A percentile compares a stretch with the other conserved stretches of the same genome.
Conservation (phyloP, 2,797 vertebrate species). For the Gallirallus australis region DNA sequence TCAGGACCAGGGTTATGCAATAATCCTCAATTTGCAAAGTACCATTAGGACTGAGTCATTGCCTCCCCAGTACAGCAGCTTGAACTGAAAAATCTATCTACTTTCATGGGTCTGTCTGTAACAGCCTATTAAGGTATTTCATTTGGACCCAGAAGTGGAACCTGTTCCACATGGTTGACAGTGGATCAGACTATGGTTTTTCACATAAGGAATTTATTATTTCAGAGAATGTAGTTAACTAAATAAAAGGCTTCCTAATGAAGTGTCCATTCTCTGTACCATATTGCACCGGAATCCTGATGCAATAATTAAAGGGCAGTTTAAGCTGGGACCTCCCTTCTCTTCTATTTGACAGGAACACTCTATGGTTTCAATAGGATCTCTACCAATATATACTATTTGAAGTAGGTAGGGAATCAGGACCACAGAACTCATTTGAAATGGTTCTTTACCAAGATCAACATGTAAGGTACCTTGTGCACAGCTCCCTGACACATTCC, state of each 20-base stretch:
- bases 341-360: background rate
- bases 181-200: background rate
- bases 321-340: background rate
- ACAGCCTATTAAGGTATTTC: background rate
- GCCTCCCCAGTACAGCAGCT: background rate
- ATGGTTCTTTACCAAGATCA: background rate
- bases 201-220: slow-evolving; percentile 11
- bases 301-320: background rate
- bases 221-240: background rate
- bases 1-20: background rate
- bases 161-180: background rate
- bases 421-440: background rate
- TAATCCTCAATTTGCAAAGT: background rate
- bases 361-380: background rate
- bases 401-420: background rate
- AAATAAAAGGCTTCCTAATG: background rate
- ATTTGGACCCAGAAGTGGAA: background rate
- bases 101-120: background rate
- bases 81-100: background rate
- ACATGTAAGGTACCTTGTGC: background rate
- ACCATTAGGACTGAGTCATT: background rate
- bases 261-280: background rate
- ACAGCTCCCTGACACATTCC: background rate
- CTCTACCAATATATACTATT: background rate
- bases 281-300: background rate